Conservation (phyloP, 2,113 vertebrate species). For the Cyanoderma ruficeps region DNA sequence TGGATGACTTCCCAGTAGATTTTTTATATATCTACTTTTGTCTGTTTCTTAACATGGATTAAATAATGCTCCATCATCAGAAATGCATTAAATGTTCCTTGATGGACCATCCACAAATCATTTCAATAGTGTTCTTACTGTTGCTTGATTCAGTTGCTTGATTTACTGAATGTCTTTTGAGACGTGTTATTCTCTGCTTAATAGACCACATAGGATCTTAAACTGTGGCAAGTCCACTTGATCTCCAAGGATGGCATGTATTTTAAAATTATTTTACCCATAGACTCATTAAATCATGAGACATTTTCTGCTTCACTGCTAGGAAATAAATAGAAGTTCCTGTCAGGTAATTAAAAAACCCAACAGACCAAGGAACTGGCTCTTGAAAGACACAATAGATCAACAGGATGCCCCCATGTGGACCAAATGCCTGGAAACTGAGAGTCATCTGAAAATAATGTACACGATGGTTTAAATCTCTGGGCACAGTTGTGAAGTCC, state of each 20-base stretch:
- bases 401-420: not conserved
- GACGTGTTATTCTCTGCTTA: slow-evolving; percentile 4
- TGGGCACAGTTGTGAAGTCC: not conserved
- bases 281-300: slow-evolving; percentile 12
- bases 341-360: slow-evolving; percentile 32
- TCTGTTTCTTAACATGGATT: not conserved
- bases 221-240: not conserved
- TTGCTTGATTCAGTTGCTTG: not conserved
- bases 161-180: not conserved
- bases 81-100: not conserved
- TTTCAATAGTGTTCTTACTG: not conserved
- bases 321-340: slow-evolving; percentile 11
- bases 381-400: not conserved
- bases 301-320: slow-evolving; percentile 4
- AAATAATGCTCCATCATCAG: not conserved
- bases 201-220: not conserved
- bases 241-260: not conserved
- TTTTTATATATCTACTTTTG: not conserved
- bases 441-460: not conserved
- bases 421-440: not conserved
- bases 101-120: not conserved
- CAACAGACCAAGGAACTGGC: not conserved
- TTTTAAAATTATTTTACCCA: slow-evolving; percentile 3
- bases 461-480: not conserved
- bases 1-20: not conserved